phyloP scores from a whole-genome alignment of 2,888 invertebrate genomes.

The Belgica antarctica region DNA sequence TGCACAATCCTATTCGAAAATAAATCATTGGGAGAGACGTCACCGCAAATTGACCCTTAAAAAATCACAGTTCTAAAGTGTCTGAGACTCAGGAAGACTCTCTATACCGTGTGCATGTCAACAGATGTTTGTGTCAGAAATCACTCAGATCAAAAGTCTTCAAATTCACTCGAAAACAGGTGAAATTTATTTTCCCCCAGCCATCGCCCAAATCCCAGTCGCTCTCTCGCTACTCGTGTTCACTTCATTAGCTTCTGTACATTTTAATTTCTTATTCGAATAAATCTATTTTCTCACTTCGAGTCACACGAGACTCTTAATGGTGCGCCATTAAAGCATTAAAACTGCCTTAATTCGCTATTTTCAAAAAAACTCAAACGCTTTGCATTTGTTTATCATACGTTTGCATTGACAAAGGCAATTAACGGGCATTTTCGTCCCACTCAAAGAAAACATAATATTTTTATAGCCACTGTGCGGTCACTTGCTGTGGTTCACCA shows the following conservation, averaged over 20 bases:
- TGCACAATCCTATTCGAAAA: too few relatives aligned
- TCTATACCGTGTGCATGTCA: too few relatives aligned
- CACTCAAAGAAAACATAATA: not conserved
- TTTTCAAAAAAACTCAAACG: not conserved
- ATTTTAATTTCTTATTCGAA: not conserved
- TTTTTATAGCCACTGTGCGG: constrained; percentile 23
- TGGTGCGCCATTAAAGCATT: too few relatives aligned
- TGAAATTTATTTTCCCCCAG: constrained; percentile 9
- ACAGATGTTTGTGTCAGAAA: constrained; percentile 13
- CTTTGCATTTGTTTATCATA: constrained; percentile 12
- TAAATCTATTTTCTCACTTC: not conserved
- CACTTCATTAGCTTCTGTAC: not conserved
- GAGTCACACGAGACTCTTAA: too few relatives aligned
- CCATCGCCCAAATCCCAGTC: too few relatives aligned
- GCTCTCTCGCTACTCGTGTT: not conserved
- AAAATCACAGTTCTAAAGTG: too few relatives aligned
- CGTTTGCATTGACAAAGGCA: not conserved
- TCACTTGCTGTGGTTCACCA: not conserved
- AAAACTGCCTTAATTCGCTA: constrained; percentile 23
- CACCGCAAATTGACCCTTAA: too few relatives aligned
- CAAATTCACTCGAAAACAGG: constrained; percentile 2
- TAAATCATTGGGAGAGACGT: too few relatives aligned
- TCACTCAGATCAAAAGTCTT: too few relatives aligned
- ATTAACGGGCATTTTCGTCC: constrained; percentile 3
- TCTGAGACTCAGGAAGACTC: too few relatives aligned